Conservation (phyloP, 1,140 invertebrate genomes). For the Sweltsa coloradensis region DNA sequence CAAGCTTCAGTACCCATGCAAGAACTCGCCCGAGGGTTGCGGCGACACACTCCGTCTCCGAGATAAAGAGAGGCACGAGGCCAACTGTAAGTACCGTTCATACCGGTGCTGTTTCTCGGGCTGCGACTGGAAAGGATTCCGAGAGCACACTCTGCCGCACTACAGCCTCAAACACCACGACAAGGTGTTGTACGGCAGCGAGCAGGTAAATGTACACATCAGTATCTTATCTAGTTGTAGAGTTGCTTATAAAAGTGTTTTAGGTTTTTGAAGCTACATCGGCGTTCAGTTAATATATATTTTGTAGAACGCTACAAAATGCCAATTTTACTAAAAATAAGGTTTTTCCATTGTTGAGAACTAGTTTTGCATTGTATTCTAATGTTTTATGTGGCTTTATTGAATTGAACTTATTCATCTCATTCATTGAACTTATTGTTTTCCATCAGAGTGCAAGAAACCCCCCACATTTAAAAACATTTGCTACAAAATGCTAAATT, state of each 20-base stretch:
- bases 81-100: conserved; percentile 12
- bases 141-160: conserved; percentile 10
- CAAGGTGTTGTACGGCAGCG: background rate
- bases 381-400: too few species aligned
- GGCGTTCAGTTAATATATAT: background rate
- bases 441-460: too few species aligned
- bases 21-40: conserved; percentile 13
- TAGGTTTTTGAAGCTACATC: background rate
- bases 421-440: too few species aligned
- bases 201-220: conserved; percentile 1
- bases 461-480: too few species aligned
- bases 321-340: background rate
- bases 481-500: too few species aligned
- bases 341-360: background rate
- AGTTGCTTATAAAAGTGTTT: too few species aligned
- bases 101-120: conserved; percentile 16
- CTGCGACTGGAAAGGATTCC: conserved; percentile 16
- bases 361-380: background rate
- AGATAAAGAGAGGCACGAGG: conserved; percentile 15
- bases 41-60: conserved; percentile 2
- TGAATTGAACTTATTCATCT: too few species aligned
- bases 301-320: background rate
- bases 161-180: conserved; percentile 6
- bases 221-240: too few species aligned
- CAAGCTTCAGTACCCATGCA: conserved; percentile 14